These are phyloP conservation scores for Crax fasciolata DNA, from an alignment of 2,797 vertebrate species.

Conservation along the genomic window DNA sequence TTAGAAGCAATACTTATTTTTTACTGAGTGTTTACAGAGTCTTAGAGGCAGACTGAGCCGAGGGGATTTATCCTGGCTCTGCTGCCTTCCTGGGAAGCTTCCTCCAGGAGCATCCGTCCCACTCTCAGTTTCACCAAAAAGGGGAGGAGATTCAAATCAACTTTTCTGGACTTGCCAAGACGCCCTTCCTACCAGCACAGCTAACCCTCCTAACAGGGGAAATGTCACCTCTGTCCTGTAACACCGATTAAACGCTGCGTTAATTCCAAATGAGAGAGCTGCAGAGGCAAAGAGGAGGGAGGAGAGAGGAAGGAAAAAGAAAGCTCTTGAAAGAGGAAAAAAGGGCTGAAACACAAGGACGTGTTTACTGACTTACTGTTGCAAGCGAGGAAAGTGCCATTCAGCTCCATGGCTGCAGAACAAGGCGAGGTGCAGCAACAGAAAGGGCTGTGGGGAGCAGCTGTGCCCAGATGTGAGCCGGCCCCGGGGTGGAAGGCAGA, in stretches of 20 bases:
- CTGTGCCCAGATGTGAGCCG: slow-evolving; percentile 4
- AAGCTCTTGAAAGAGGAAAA: not conserved
- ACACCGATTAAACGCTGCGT: not conserved
- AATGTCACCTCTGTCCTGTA: not conserved
- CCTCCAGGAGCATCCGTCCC: not conserved
- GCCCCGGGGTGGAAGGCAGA: not conserved
- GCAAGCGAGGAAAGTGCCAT: slow-evolving; percentile 61
- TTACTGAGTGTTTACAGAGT: not conserved
- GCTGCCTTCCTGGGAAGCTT: not conserved
- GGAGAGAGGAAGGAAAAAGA: not conserved
- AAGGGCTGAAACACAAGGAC: not conserved
- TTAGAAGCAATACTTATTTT: not conserved
- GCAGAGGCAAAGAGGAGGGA: not conserved
- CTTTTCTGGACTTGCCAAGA: slow-evolving; percentile 13
- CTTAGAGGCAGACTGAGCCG: not conserved
- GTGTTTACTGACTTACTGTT: slow-evolving; percentile 58
- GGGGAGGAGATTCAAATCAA: slow-evolving; percentile 45
- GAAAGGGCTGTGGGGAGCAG: not conserved
- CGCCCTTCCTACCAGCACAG: not conserved
- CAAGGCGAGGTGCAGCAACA: not conserved
- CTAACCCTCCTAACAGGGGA: not conserved
- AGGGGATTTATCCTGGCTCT: not conserved
- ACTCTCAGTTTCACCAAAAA: not conserved
- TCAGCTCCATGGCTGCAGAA: slow-evolving; percentile 58
- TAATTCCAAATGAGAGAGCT: not conserved